Conservation (phyloP, 2,113 vertebrate species). For the Neogale vison region DNA sequence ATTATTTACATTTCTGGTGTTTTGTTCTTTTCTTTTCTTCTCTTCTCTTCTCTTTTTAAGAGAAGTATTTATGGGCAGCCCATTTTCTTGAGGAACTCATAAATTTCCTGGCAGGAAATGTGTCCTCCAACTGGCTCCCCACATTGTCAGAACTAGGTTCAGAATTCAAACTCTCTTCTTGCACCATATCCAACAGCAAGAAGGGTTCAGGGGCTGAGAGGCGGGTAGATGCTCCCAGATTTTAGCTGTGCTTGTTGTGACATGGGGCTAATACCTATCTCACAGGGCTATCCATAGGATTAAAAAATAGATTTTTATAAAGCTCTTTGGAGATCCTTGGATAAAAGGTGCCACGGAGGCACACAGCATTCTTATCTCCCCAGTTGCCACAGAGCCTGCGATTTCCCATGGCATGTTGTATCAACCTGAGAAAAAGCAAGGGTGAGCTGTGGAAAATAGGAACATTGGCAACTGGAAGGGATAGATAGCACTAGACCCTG, state of each 20-base stretch:
- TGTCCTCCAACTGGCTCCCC: background rate
- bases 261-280: conserved; percentile 63
- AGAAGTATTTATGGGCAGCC: background rate
- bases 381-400: conserved; percentile 47
- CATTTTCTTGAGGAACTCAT: background rate
- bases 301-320: conserved; percentile 77
- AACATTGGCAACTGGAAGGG: conserved; percentile 66
- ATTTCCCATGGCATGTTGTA: conserved; percentile 76
- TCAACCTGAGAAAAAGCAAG: conserved; percentile 73
- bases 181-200: background rate
- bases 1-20: background rate
- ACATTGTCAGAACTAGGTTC: background rate
- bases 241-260: conserved; percentile 55
- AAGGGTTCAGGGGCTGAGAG: conserved; percentile 19
- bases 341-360: conserved; percentile 64
- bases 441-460: conserved; percentile 72
- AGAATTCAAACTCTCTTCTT: conserved; percentile 34
- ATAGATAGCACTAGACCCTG: conserved; percentile 66
- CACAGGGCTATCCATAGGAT: conserved; percentile 61
- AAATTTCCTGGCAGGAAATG: background rate
- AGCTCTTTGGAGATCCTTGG: conserved; percentile 77
- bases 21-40: background rate
- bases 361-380: conserved; percentile 70
- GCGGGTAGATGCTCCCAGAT: conserved; percentile 55
- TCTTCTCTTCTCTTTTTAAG: background rate